These are phyloP conservation scores for Strigamia crassipes DNA, from an alignment of 2,888 invertebrate species.

Conservation along the genomic window DNA sequence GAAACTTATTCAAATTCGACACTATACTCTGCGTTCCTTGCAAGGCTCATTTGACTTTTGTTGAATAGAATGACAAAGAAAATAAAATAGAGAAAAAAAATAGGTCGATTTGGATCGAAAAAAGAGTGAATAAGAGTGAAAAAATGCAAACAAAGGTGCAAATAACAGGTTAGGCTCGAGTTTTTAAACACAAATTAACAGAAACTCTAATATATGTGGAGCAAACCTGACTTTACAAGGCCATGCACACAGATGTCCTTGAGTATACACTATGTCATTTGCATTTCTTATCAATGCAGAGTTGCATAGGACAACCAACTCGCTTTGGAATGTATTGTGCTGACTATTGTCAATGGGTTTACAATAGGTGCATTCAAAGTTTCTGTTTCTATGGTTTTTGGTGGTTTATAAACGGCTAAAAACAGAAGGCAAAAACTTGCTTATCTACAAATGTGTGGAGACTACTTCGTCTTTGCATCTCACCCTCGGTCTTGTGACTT, in stretches of 20 bases:
- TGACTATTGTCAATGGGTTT: not conserved
- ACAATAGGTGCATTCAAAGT: too few species aligned
- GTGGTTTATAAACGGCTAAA: too few species aligned
- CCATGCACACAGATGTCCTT: not conserved
- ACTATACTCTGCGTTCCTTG: not conserved
- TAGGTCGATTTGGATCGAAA: not conserved
- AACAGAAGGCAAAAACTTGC: too few species aligned
- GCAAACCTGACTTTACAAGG: constrained; percentile 16
- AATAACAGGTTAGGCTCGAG: not conserved
- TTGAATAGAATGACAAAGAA: too few species aligned
- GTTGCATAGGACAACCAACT: not conserved
- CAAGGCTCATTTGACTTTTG: too few species aligned
- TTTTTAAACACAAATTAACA: not conserved
- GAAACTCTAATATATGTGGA: not conserved
- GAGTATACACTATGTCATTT: not conserved
- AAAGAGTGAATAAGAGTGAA: not conserved
- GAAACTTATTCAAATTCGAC: not conserved
- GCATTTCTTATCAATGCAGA: not conserved
- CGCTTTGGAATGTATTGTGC: not conserved
- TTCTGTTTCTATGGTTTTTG: too few species aligned
- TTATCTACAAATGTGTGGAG: too few species aligned
- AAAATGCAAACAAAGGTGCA: not conserved
- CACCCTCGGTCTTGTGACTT: too few species aligned
- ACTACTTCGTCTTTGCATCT: too few species aligned
- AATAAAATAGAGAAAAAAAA: not conserved